phyloP scores from a whole-genome alignment of 1,140 invertebrate genomes.

The Chironomus striatipennis region DNA sequence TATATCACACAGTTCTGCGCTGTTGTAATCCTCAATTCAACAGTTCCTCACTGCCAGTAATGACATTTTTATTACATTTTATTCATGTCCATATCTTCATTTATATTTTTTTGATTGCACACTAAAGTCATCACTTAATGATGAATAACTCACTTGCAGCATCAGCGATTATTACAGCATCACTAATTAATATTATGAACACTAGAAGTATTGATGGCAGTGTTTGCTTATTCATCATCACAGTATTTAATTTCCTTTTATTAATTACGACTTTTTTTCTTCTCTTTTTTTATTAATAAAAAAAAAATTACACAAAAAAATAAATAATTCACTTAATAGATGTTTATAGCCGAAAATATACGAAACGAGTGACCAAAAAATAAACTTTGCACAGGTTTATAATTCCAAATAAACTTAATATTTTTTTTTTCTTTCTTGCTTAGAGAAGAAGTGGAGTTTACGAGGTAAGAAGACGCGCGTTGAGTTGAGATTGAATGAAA shows the following conservation, averaged over 20 bases:
- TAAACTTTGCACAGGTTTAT: conserved; percentile 21
- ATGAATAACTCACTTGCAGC: conserved; percentile 6
- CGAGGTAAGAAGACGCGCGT: background rate
- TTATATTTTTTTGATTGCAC: background rate
- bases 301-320: background rate
- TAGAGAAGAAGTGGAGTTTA: background rate
- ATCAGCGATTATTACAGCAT: background rate
- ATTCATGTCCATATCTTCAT: background rate
- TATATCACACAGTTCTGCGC: too few species aligned
- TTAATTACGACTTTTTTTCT: background rate
- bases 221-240: background rate
- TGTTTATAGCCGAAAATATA: conserved; percentile 8
- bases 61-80: too few species aligned
- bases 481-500: conserved; percentile 7
- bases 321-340: background rate
- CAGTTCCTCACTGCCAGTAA: too few species aligned
- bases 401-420: conserved; percentile 4
- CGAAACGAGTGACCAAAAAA: conserved; percentile 17
- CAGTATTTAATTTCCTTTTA: too few species aligned
- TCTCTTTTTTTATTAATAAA: background rate
- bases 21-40: too few species aligned
- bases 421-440: too few species aligned
- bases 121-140: background rate
- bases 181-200: background rate
- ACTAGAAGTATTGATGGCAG: conserved; percentile 1